Base-by-base conservation (phyloP, 2,888 invertebrate species). In the Parnassius glacialis region DNA sequence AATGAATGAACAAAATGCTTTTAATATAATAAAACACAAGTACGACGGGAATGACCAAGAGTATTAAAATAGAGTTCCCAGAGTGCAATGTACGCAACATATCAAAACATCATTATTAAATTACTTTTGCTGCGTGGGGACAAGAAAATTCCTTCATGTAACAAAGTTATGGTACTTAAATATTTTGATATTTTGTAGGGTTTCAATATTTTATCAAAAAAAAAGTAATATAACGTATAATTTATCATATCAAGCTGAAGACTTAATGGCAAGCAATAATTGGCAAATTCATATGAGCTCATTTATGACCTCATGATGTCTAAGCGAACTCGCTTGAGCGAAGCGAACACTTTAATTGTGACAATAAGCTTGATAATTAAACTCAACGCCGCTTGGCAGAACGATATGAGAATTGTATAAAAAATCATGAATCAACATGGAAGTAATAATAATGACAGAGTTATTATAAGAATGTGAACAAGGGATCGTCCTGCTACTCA, bases 291-390 rank as follows among this genome's bases (percentile, higher is more conserved):
- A 70, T 80, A 84, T 85, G 85, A 87, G 78, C 75, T 83, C 86
- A 87, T 70, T 69, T 77, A 74, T 86, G 87, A 88, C 78, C 80
- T 88, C 87, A 88, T 81, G 67, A 87, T 80, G 65, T 68, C 70
- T 67, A 67, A 67, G 68, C 68, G 65, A 57, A 68, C 67, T 65
- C 65, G 64, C 66, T 71, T 67, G 73, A 74, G 74, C 73, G 72
- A 68, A 74, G 72, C 77, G 73, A 78, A 79, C 76, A 69, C 73
- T 80, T 79, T 84, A 83, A 85, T 84, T 84, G 80, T 74, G 68
- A 77, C 81, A 80, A 81, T 82, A 79, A 76, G 71, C 71, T 73
- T 73, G 71, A 66, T 76, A 77, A 79, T 76, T 79, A 73, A 71
- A 71, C 67, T 70, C 63, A 64, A 61, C 72, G 68, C 67, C 44